Conservation (phyloP, 2,797 vertebrate genomes). For the Selene dorsalis region DNA sequence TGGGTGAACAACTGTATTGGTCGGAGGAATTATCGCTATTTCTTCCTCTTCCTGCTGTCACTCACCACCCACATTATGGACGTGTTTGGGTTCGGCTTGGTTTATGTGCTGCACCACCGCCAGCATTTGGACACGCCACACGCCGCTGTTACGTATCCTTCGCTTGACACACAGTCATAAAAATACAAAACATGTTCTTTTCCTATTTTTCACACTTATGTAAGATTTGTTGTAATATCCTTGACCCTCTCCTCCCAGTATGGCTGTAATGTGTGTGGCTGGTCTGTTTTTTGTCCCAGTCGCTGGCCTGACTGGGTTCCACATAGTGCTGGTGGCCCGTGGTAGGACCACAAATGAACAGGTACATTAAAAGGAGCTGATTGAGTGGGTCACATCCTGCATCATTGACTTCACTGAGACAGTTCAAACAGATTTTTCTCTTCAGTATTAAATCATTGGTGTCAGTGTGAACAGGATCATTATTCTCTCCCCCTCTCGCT, state of each 20-base stretch:
- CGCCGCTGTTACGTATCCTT: constrained; percentile 97
- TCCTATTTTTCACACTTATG: background rate
- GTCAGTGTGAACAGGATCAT: background rate
- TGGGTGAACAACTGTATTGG: constrained; percentile 99
- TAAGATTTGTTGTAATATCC: constrained; percentile 39
- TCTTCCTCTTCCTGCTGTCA: constrained; percentile 97
- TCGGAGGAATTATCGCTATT: constrained; percentile 97
- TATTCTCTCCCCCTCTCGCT: background rate
- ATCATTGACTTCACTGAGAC: background rate
- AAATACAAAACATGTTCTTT: background rate
- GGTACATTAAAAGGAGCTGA: constrained; percentile 76
- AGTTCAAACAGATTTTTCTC: background rate
- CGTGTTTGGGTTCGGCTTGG: constrained; percentile 94
- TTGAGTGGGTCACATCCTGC: background rate
- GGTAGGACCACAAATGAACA: constrained; percentile 98
- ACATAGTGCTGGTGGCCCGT: constrained; percentile 96
- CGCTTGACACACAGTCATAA: background rate
- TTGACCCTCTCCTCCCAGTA: constrained; percentile 82
- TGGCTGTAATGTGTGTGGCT: constrained; percentile 98
- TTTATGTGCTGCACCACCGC: constrained; percentile 92
- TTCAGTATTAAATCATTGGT: background rate
- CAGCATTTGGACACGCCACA: constrained; percentile 90
- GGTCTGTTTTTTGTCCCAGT: constrained; percentile 98
- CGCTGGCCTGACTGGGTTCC: constrained; percentile 96
- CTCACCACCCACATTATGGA: constrained; percentile 95